Evolutionary conservation across 2,113 vertebrate genomes (phyloP), one percentile per base, ranked within the genome.

Genomic region (Bufo bufo): DNA sequence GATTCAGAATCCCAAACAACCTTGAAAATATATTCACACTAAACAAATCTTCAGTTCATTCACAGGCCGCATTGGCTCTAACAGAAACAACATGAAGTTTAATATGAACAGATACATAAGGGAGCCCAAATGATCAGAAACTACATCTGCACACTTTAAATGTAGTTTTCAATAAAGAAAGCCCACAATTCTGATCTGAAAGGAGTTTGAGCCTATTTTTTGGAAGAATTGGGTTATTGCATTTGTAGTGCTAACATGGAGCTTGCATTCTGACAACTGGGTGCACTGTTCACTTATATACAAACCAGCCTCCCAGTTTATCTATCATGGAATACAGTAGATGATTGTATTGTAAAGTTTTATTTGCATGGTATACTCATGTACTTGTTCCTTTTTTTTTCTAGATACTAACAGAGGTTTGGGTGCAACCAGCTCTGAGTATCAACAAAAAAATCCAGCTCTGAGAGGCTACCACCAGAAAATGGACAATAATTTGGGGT

Each of bases 401-500:
- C 1, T 54, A 84, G 80, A 83, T 4, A 14, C 43, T 19, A 59
- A 47, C 56, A 81, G 12, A 69, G 59, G 65, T 33, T 16, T 16
- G 0, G 77, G 89, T 54, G 79, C 78, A 65, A 80, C 91, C 86
- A 92, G 91, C 82, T 95, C 93, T 1, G 96, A 96, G 84, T 50
- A 65, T 81, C 94, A 96, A 82, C 89, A 96, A 0, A 95, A 94
- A 92, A 97, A 98, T 88, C 92, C 90, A 16, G 92, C 96, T 14
- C 95, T 99, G 19, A 93, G 72, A 80, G 91, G 95, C 80, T 97
- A 95, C 90, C 97, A 99, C 90, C 93, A 97, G 89, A 96, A 96
- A 90, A 95, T 99, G 3, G 97, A 99, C 93, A 95, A 85, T 43
- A 99, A 98, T 90, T 93, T 99, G 72, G 72, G 98, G 98, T 99